Conservation (phyloP, 2,888 invertebrate genomes). For the Mimachlamys varia region DNA sequence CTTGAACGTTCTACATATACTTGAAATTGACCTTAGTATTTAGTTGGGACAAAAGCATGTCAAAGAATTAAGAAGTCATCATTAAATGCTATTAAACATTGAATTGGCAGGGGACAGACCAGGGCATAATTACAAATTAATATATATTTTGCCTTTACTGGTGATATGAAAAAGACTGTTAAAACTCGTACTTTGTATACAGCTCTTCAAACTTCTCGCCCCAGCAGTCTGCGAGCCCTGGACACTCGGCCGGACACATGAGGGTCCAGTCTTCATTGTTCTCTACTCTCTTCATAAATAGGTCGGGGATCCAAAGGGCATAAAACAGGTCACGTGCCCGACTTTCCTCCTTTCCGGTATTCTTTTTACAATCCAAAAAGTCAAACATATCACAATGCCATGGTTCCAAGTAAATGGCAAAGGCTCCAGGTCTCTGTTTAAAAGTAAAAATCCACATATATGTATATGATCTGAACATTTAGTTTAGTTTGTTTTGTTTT, state of each 20-base stretch:
- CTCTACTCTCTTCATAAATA: slow-evolving; percentile 96
- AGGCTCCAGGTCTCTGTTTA: slow-evolving; percentile 93
- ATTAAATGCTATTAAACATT: too few relatives aligned
- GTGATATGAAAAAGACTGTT: too few relatives aligned
- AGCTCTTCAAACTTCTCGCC: slow-evolving; percentile 96
- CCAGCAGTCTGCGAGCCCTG: slow-evolving; percentile 95
- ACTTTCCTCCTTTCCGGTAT: slow-evolving; percentile 96
- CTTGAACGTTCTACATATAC: too few relatives aligned
- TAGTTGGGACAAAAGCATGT: too few relatives aligned
- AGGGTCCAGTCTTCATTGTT: slow-evolving; percentile 93
- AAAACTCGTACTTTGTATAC: slow-evolving; percentile 86
- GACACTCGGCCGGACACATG: slow-evolving; percentile 97
- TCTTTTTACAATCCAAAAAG: slow-evolving; percentile 96
- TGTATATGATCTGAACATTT: background rate
- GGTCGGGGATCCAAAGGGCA: slow-evolving; percentile 98
- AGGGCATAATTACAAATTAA: too few relatives aligned
- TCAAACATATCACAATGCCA: slow-evolving; percentile 99
- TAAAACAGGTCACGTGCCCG: slow-evolving; percentile 98
- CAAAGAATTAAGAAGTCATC: too few relatives aligned
- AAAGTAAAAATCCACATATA: background rate
- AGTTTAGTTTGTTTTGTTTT: too few relatives aligned
- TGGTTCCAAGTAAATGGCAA: slow-evolving; percentile 98
- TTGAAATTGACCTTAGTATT: too few relatives aligned
- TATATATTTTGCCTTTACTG: too few relatives aligned
- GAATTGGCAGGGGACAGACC: too few relatives aligned